Evolutionary conservation across 2,113 vertebrate species (phyloP), one percentile per base, ranked within the genome.

Genomic region (Nycticorax nycticorax): DNA sequence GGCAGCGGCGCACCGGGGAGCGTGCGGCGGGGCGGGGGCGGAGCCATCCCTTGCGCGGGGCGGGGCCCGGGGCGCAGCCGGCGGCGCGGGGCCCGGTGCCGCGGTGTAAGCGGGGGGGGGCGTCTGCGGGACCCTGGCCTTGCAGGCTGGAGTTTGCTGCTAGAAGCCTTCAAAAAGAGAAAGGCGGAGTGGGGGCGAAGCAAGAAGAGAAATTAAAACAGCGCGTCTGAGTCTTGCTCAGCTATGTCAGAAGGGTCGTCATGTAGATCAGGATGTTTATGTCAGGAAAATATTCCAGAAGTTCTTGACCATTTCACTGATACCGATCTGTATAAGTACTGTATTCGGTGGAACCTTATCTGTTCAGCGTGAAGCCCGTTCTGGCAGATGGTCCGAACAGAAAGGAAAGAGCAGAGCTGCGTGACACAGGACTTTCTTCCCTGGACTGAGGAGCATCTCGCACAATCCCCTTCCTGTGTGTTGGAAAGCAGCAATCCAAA

Each of bases 1-100:
- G 95, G 86, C 95, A 92, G 89, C 81, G 76, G 45, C 72, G 76
- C 81, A 53, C 92, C 85, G 60, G 75, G 84, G 35, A 85, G 62
- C 32, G 76, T 32, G 20, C 63, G 72, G 77, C 32, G 55, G 24
- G 64, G 66, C n/a, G 2, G 45, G 45, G 23, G 63, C n/a, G 17
- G 23, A 21, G 27, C 60, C 50, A 30, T 37, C 23, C 15, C 41
- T 14, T 6, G 39, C 32, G 32, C 32, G 35, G 52, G 39, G 37
- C 3, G 37, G 22, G 37, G 24, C 3, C 4, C 39, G 3, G 12
- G 47, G 75, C 27, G 35, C 11, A 12, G 75, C n/a, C 11, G 53
- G 6, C 27, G 26, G 33, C 43, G 43, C 14, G 14, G 43, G 14
- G 43, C 17, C 17, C 43, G 13, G 10, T 43, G 14, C 11, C 13